Evolutionary conservation across 2,888 invertebrate species (phyloP).

Genomic region (Trachelus tabidus): DNA sequence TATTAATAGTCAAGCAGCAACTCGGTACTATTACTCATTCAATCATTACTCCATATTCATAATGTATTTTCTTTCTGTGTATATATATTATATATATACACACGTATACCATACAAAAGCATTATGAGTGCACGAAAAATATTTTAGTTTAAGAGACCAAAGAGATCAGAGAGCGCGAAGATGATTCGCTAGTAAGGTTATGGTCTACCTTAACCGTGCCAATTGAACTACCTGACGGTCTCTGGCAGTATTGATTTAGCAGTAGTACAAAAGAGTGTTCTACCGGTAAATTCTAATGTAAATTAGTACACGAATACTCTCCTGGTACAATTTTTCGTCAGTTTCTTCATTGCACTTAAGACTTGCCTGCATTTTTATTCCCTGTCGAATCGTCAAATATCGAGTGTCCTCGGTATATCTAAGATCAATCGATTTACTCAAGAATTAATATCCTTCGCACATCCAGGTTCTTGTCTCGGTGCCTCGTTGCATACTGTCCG

Average conservation of each 20-base stretch:
- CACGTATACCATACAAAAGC: too few species aligned
- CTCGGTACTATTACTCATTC: neutral
- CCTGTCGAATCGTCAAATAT: neutral
- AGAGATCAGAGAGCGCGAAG: neutral
- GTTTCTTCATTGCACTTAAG: neutral
- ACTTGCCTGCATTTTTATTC: neutral
- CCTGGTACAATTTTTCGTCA: neutral
- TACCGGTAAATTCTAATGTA: neutral
- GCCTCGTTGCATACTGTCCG: neutral
- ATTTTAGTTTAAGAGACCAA: neutral
- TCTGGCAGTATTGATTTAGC: neutral
- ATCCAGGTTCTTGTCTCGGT: neutral
- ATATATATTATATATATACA: too few species aligned
- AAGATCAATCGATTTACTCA: neutral
- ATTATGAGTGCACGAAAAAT: too few species aligned
- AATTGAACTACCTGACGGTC: neutral
- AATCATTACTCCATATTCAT: neutral
- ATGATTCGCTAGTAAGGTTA: neutral
- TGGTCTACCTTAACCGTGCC: neutral
- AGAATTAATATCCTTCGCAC: neutral
- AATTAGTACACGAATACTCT: neutral
- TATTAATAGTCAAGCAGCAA: neutral
- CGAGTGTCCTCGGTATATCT: neutral
- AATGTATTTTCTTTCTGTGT: neutral
- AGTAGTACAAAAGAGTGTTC: neutral